Evolutionary conservation across 37 sponge, comb jelly and placozoan genomes (phyloP).

Genomic region (Ephydatia muelleri): DNA sequence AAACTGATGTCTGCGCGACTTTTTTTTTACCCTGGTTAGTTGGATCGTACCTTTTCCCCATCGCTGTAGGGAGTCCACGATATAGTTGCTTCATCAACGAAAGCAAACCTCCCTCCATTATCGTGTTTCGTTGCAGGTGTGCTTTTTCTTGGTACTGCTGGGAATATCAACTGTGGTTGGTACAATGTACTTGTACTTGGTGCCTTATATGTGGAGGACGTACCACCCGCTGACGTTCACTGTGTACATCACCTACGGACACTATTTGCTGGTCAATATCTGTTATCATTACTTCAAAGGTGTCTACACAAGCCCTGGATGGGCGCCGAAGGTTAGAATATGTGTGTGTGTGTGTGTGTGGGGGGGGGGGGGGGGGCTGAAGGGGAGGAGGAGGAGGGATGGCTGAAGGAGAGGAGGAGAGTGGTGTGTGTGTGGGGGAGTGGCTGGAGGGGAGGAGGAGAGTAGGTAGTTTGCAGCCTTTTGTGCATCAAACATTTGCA

Average conservation of each 20-base stretch:
- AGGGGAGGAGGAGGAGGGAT: no score
- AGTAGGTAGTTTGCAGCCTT: neutral
- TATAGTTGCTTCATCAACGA: neutral
- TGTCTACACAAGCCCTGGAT: conserved; percentile 74
- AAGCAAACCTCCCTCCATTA: neutral
- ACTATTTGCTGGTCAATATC: conserved; percentile 87
- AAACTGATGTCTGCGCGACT: neutral
- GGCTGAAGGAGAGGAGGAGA: no score
- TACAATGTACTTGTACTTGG: conserved; percentile 74
- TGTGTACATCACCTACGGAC: conserved; percentile 73
- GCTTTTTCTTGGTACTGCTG: conserved; percentile 68
- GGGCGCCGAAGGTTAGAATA: conserved; percentile 58
- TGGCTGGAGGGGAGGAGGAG: no score
- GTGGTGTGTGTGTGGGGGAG: no score
- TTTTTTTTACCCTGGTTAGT: conserved; percentile 54
- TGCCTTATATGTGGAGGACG: conserved; percentile 61
- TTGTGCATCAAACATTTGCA: conserved; percentile 39
- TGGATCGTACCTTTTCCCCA: neutral
- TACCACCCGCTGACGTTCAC: conserved; percentile 55
- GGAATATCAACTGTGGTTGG: conserved; percentile 71
- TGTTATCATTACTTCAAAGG: conserved; percentile 87
- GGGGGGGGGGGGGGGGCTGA: no score
- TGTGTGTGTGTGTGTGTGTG: neutral
- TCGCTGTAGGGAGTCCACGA: neutral
- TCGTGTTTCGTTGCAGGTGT: conserved; percentile 39